Conservation (phyloP, 1,140 invertebrate species). For the Helicoverpa zea region DNA sequence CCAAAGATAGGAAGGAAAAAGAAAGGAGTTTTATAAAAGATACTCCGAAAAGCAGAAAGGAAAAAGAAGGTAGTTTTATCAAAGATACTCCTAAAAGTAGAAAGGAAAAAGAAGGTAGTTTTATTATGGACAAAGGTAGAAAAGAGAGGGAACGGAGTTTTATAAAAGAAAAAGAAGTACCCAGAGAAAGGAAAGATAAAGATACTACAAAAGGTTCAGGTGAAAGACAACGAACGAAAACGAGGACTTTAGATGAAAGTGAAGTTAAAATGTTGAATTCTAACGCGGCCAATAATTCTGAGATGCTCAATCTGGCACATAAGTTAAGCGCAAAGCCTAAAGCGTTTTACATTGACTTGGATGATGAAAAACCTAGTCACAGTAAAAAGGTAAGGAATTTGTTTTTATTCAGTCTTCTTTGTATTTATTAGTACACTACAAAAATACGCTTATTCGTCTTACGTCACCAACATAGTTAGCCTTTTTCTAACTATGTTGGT, state of each 20-base stretch:
- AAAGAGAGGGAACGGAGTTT: slow-evolving; percentile 3
- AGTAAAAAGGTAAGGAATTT: slow-evolving; percentile 18
- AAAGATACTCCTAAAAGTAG: neutral
- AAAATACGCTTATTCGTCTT: no score
- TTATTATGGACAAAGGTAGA: neutral
- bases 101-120: neutral
- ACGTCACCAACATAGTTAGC: no score
- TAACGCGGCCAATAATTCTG: slow-evolving; percentile 70
- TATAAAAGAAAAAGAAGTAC: slow-evolving; percentile 27
- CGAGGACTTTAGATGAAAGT: slow-evolving; percentile 78
- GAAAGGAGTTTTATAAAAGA: slow-evolving; percentile 2
- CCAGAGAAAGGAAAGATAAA: neutral
- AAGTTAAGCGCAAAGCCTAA: slow-evolving; percentile 78
- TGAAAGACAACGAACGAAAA: slow-evolving; percentile 72
- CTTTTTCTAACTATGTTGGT: no score
- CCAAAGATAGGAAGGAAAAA: slow-evolving; percentile 46
- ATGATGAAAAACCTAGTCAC: slow-evolving; percentile 50
- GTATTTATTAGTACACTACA: neutral
- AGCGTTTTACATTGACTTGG: slow-evolving; percentile 78
- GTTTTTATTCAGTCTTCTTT: neutral
- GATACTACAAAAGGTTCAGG: slow-evolving; percentile 1
- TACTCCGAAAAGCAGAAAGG: neutral
- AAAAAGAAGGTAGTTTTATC: neutral
- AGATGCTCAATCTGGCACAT: slow-evolving; percentile 70
- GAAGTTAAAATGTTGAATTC: slow-evolving; percentile 80